A percentile compares a stretch with the other conserved stretches of the same genome.
These are phyloP conservation scores for Vipera latastei DNA, from an alignment of 2,797 vertebrate genomes.

Conservation along the genomic window DNA sequence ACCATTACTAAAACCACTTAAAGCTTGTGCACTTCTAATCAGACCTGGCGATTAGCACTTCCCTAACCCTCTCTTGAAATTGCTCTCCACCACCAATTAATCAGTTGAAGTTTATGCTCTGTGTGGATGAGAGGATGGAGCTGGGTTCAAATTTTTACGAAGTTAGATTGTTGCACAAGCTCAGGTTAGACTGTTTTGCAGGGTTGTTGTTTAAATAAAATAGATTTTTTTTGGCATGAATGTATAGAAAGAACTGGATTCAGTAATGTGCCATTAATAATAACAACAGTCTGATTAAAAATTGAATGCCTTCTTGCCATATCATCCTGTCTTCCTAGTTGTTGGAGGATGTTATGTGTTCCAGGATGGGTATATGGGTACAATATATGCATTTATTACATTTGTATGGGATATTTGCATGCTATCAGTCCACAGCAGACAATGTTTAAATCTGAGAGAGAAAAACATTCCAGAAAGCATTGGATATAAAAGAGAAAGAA, in stretches of 20 bases:
- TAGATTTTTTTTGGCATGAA: not conserved
- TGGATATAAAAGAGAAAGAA: not conserved
- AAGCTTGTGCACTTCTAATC: not conserved
- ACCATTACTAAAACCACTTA: not conserved
- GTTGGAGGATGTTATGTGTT: not conserved
- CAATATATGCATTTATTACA: not conserved
- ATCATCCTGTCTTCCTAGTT: not conserved
- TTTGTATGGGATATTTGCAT: not conserved
- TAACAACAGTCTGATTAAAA: not conserved
- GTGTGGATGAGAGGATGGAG: not conserved
- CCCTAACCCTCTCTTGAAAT: not conserved
- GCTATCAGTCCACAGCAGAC: not conserved
- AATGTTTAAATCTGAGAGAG: not conserved
- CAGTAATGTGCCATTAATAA: not conserved
- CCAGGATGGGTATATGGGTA: not conserved
- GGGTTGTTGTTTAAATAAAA: not conserved
- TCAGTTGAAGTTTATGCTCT: not conserved
- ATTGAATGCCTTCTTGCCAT: not conserved
- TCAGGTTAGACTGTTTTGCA: not conserved
- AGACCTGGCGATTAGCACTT: not conserved
- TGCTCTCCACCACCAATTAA: not conserved
- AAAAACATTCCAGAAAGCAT: not conserved
- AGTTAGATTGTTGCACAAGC: not conserved
- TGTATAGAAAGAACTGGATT: not conserved
- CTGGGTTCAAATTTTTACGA: not conserved